Evolutionary conservation across 2,113 vertebrate genomes (phyloP).

Genomic region (Numida meleagris): DNA sequence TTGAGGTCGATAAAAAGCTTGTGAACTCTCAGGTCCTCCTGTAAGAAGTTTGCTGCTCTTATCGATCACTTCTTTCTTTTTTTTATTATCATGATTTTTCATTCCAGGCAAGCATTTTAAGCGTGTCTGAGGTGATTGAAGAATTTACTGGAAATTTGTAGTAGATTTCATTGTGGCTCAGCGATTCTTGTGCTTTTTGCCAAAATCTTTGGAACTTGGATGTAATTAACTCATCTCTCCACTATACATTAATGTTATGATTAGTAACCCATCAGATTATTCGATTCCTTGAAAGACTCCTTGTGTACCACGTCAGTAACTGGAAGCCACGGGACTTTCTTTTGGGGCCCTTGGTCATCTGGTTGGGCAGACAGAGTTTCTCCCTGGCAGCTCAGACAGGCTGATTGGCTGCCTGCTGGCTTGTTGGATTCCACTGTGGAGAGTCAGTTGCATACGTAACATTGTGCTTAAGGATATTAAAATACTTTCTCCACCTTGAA

Average conservation of each 20-base stretch:
- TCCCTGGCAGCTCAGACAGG: too few relatives aligned
- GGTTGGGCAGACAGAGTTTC: neutral
- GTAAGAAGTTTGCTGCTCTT: neutral
- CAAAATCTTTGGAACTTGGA: neutral
- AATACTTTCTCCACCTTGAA: neutral
- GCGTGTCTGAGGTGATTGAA: neutral
- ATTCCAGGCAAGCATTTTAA: neutral
- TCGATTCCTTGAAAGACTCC: neutral
- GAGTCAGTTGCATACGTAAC: fast-evolving
- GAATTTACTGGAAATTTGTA: neutral
- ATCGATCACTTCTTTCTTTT: too few relatives aligned
- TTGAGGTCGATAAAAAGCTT: neutral
- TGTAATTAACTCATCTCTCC: neutral
- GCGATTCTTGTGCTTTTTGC: neutral
- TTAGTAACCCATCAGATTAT: neutral
- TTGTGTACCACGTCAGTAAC: neutral
- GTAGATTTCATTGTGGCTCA: neutral
- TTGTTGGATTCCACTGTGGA: neutral
- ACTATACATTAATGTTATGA: neutral
- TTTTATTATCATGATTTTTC: neutral
- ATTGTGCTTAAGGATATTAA: neutral
- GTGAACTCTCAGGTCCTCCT: neutral
- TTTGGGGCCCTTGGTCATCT: neutral
- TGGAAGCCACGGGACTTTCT: neutral
- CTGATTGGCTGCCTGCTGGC: neutral